These are phyloP conservation scores for Aptenodytes forsteri DNA, from an alignment of 2,113 vertebrate species.

Conservation along the genomic window DNA sequence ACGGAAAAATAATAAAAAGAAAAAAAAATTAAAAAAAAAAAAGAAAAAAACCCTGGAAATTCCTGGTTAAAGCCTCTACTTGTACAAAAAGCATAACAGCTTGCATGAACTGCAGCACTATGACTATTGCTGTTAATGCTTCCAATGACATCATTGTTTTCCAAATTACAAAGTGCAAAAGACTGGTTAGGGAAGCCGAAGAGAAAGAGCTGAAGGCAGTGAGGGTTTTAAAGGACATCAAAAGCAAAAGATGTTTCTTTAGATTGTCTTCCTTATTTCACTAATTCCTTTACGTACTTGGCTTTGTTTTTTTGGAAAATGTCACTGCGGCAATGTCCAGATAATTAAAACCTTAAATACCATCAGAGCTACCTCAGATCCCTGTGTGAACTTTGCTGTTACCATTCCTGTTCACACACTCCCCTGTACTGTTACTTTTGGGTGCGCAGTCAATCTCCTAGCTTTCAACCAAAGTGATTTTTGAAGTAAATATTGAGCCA, in stretches of 20 bases:
- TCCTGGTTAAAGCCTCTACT: conserved; percentile 1
- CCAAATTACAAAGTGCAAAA: conserved; percentile 22
- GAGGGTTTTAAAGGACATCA: background rate
- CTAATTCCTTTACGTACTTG: background rate
- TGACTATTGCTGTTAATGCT: conserved; percentile 34
- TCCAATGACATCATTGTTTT: conserved; percentile 61
- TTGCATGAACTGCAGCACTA: background rate
- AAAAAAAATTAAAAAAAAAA: too few relatives aligned
- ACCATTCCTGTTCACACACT: background rate
- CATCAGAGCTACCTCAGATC: background rate
- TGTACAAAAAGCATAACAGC: conserved; percentile 6
- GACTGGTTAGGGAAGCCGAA: background rate
- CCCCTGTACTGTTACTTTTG: background rate
- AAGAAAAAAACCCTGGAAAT: background rate
- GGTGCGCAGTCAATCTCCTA: background rate
- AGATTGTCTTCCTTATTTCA: background rate
- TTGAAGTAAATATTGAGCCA: background rate
- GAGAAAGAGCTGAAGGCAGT: background rate
- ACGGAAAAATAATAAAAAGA: background rate
- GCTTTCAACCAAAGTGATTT: background rate
- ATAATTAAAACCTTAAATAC: background rate
- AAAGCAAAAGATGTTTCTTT: background rate
- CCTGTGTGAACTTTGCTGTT: background rate
- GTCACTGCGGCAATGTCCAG: background rate
- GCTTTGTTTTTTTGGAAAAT: background rate